A percentile compares a stretch with the other conserved stretches of the same genome.
phyloP scores from a whole-genome alignment of 2,113 vertebrate genomes.

The Cisticola juncidis region DNA sequence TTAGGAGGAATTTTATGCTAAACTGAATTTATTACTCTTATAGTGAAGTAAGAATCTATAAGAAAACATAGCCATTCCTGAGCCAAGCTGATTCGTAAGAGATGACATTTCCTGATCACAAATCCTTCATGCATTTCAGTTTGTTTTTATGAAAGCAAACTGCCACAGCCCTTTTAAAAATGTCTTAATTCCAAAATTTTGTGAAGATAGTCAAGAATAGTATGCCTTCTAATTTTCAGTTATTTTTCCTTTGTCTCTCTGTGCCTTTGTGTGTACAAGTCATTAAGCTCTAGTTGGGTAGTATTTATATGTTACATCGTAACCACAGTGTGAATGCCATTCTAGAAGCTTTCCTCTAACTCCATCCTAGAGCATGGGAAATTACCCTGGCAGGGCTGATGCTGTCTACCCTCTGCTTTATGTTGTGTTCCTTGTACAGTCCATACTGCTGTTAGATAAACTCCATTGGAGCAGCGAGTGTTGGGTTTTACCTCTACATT shows the following conservation, averaged over 20 bases:
- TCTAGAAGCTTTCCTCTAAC: not conserved
- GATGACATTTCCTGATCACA: not conserved
- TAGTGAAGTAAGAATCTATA: not conserved
- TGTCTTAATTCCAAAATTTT: not conserved
- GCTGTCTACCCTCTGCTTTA: not conserved
- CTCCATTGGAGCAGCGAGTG: fast-evolving
- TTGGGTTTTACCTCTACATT: not conserved
- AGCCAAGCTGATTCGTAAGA: not conserved
- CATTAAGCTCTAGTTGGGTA: not conserved
- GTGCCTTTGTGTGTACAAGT: not conserved
- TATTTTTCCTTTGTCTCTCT: not conserved
- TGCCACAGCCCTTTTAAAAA: not conserved
- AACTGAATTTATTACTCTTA: not conserved
- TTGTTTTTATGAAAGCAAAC: not conserved
- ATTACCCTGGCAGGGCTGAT: not conserved
- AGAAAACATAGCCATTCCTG: not conserved
- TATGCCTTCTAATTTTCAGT: not conserved
- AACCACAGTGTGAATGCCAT: not conserved
- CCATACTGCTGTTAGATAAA: not conserved
- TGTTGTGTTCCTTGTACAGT: not conserved
- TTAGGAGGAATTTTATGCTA: not conserved
- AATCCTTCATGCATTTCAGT: not conserved
- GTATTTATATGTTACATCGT: not conserved
- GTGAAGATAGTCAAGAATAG: not conserved
- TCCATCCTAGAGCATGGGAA: not conserved